Evolutionary conservation across 2,797 vertebrate genomes (phyloP).

Genomic region (Epinephelus awoara): DNA sequence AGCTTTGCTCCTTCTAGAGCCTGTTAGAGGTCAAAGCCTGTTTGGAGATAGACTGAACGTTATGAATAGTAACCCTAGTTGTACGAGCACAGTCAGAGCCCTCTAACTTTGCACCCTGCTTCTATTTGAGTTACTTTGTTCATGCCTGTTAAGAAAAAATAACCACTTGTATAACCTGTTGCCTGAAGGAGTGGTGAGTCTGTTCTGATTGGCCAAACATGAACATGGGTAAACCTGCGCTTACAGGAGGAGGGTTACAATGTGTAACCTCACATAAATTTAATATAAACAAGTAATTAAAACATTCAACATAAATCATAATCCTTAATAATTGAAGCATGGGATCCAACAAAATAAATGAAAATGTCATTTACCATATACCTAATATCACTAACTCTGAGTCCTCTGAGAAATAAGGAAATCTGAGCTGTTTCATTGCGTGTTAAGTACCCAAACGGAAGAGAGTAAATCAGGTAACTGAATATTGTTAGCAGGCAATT

Average conservation of each 20-base stretch:
- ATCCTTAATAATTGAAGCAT: slow-evolving; percentile 31
- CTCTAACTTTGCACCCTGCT: slow-evolving; percentile 20
- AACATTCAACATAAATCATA: slow-evolving; percentile 18
- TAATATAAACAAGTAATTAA: slow-evolving; percentile 26
- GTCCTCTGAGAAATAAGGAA: slow-evolving; percentile 35
- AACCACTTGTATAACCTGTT: slow-evolving; percentile 22
- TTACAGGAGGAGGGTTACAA: slow-evolving; percentile 1
- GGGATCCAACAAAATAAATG: slow-evolving; percentile 28
- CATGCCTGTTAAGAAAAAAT: slow-evolving; percentile 23
- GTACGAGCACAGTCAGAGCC: slow-evolving; percentile 22
- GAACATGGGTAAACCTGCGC: slow-evolving; percentile 24
- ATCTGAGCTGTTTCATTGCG: slow-evolving; percentile 18
- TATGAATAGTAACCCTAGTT: slow-evolving; percentile 55
- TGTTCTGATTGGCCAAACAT: slow-evolving; percentile 42
- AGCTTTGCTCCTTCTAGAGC: slow-evolving; percentile 40
- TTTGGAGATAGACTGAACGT: slow-evolving; percentile 40
- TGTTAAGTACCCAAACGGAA: slow-evolving; percentile 35
- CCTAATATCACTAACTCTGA: slow-evolving; percentile 30
- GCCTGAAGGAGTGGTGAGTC: slow-evolving; percentile 6
- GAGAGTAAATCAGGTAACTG: slow-evolving; percentile 44
- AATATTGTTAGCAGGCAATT: slow-evolving; percentile 57
- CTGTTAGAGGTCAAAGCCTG: slow-evolving; percentile 47
- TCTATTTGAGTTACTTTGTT: slow-evolving; percentile 38
- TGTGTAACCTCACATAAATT: slow-evolving; percentile 11
- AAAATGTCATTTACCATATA: slow-evolving; percentile 30